phyloP scores from a whole-genome alignment of 1,140 invertebrate genomes.

The Palaemon carinicauda region DNA sequence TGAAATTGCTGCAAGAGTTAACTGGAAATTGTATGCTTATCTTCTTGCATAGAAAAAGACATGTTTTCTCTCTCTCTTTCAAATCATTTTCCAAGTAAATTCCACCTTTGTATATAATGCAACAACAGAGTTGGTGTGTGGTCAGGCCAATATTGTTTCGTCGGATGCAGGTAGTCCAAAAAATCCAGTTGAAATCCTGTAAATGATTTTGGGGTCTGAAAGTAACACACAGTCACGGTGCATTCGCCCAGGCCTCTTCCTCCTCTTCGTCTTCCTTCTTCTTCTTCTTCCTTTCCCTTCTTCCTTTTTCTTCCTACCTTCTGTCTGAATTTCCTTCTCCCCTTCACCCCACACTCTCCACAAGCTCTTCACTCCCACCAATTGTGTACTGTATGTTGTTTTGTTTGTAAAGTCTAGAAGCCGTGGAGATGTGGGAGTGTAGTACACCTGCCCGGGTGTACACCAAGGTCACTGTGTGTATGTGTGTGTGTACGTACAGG shows the following conservation, averaged over 20 bases:
- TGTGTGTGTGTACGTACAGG: conserved; percentile 12
- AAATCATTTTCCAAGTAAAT: too few relatives aligned
- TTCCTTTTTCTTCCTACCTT: background rate
- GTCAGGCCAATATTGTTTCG: too few relatives aligned
- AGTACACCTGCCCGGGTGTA: background rate
- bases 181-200: too few relatives aligned
- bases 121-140: too few relatives aligned
- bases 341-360: background rate
- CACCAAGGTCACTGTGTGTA: background rate
- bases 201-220: too few relatives aligned
- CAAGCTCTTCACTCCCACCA: conserved; percentile 16
- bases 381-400: conserved; percentile 41
- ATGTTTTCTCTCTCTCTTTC: too few relatives aligned
- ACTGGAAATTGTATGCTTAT: too few relatives aligned
- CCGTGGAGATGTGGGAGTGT: conserved; percentile 6
- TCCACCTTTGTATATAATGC: too few relatives aligned
- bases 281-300: background rate
- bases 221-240: too few relatives aligned
- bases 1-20: too few relatives aligned
- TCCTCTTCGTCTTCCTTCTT: background rate
- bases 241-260: background rate
- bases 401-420: conserved; percentile 45
- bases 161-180: too few relatives aligned
- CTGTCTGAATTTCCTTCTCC: background rate
- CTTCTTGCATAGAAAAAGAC: too few relatives aligned